phyloP scores from a whole-genome alignment of 2,797 vertebrate species.

The Threskiornis aethiopicus region DNA sequence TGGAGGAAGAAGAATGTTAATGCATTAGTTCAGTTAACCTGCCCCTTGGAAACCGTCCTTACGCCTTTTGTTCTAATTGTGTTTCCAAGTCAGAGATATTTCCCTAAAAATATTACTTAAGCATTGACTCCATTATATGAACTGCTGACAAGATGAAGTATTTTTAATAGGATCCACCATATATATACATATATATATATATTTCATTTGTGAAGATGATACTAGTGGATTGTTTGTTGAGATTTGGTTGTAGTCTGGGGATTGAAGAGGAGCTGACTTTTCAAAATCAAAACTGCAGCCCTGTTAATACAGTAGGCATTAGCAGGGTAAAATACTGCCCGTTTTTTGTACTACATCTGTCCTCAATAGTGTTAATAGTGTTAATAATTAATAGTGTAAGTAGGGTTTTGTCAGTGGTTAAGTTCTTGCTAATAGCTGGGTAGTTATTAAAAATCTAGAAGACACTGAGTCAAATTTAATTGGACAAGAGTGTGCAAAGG shows the following conservation, averaged over 20 bases:
- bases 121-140: not conserved
- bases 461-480: conserved; percentile 41
- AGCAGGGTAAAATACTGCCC: not conserved
- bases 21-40: not conserved
- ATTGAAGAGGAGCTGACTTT: not conserved
- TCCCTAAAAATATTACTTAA: not conserved
- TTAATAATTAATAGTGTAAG: not conserved
- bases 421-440: not conserved
- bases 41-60: not conserved
- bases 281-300: not conserved
- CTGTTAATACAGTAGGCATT: not conserved
- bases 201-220: not conserved
- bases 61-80: not conserved
- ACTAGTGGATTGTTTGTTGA: not conserved
- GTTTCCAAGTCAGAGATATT: not conserved
- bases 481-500: conserved; percentile 33
- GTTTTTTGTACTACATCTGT: not conserved
- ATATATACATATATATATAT: not conserved
- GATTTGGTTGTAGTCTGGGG: not conserved
- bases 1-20: not conserved
- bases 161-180: not conserved
- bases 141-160: not conserved
- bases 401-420: not conserved
- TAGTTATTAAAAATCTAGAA: conserved; percentile 33
- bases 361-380: not conserved